Percentiles rank a stretch among this genome's conserved stretches.
Conservation (phyloP, 2,797 vertebrate genomes). For the Euphonia xanthogaster region DNA sequence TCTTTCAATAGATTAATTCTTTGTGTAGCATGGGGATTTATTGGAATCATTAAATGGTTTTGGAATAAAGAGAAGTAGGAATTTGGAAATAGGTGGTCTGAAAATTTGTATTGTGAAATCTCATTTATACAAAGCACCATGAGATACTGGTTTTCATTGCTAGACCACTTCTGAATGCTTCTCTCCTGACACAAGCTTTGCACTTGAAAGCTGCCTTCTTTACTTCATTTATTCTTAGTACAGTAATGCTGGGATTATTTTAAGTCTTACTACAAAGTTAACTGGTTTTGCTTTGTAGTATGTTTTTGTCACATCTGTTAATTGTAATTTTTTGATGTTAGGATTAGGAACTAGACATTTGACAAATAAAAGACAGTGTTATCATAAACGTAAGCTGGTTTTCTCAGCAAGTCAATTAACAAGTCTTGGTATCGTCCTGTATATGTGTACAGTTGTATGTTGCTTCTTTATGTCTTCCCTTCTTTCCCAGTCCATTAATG, state of each 20-base stretch:
- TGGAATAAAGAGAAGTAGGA: not conserved
- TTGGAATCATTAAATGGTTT: not conserved
- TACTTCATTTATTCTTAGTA: not conserved
- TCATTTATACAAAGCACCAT: not conserved
- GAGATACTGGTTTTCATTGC: not conserved
- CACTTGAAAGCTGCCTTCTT: not conserved
- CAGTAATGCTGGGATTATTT: not conserved
- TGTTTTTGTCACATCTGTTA: not conserved
- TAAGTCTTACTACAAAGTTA: not conserved
- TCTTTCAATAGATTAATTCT: not conserved
- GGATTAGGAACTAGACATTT: not conserved
- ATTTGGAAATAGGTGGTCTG: not conserved
- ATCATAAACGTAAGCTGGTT: not conserved
- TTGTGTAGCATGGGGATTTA: not conserved
- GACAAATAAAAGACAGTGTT: not conserved
- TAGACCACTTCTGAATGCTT: not conserved
- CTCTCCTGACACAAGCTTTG: not conserved
- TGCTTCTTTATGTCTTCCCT: not conserved
- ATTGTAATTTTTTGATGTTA: not conserved
- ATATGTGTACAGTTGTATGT: fast-evolving
- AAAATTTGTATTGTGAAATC: not conserved
- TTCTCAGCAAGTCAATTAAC: not conserved
- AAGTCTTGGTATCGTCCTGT: not conserved
- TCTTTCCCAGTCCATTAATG: not conserved
- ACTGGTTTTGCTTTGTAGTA: not conserved